Evolutionary conservation across 2,888 invertebrate genomes (phyloP), one percentile per base, ranked within the genome.

Genomic region (Cylindroiulus punctatus): DNA sequence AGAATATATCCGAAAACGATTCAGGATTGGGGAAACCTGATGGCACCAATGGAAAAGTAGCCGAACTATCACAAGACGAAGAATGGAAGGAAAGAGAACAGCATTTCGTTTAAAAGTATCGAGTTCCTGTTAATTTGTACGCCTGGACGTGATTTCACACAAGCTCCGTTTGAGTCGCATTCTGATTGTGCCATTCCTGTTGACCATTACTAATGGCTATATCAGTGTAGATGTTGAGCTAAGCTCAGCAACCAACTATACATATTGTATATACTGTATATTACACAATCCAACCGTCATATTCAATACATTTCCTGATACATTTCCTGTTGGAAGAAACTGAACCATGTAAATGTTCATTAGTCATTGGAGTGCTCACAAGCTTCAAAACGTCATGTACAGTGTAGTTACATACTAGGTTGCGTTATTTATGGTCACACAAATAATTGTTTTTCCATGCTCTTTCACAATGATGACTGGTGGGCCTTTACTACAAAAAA

Each of bases 81-180:
- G 76, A 76, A 76, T 76, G 76, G 76, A 30, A 76, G 30, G 76
- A 76, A 14, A 76, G 76, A 76, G 76, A 76, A 76, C 76, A 76
- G 30, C 76, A 76, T 76, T 76, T 76, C 14, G 76, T 76, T 76
- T 76, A 12, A 76, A 76, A 14, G 30, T 26, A 26, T 30, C 76
- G 30, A 76, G 76, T 76, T 76, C 30, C 14, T 76, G 26, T 14
- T n/a, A n/a, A n/a, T n/a, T 76, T 30, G 76, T 30, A 76, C 26
- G 22, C 76, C 7, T 26, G 12, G 1, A 30, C 14, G 30, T 30
- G 14, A 76, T 76, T 76, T 76, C 30, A 76, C 22, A 10, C 76
- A 12, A 22, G 76, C 76, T 30, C 14, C 12, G 30, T 76, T 76
- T 76, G 65, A 30, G 76, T 76, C 76, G 30, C 76, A 76, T 65